These are phyloP conservation scores for Sarcophaga subvicina DNA, from an alignment of 2,888 invertebrate genomes.

Conservation along the genomic window DNA sequence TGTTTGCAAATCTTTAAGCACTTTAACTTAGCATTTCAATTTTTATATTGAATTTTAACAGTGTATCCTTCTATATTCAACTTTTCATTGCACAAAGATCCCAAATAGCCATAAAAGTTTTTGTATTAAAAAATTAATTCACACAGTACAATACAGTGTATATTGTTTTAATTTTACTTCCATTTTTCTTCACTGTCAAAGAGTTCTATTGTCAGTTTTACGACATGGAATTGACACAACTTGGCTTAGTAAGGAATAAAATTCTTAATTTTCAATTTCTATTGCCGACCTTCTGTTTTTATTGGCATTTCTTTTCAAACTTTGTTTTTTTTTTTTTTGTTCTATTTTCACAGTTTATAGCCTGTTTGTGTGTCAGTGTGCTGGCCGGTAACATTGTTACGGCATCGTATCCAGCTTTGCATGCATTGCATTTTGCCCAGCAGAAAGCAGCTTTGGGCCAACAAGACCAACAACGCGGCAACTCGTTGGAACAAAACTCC, in stretches of 20 bases:
- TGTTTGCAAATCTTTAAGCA: neutral
- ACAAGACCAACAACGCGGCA: conserved; percentile 70
- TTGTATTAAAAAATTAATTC: neutral
- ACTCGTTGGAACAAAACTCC: conserved; percentile 63
- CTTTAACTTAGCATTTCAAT: neutral
- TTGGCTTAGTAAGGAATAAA: neutral
- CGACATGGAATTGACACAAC: neutral
- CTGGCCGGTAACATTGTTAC: conserved; percentile 73
- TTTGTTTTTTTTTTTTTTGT: conserved; percentile 54
- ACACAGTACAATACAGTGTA: neutral
- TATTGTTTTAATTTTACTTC: neutral
- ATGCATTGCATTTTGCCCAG: conserved; percentile 76
- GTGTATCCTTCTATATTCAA: too few species aligned
- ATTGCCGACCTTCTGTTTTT: neutral
- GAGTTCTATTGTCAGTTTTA: neutral
- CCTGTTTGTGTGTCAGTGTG: conserved; percentile 75
- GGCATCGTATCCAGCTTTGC: conserved; percentile 74
- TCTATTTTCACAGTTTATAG: conserved; percentile 69
- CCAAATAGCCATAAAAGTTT: neutral
- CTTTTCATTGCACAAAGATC: neutral
- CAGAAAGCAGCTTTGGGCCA: conserved; percentile 68
- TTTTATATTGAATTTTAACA: neutral
- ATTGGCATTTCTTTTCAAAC: conserved; percentile 22
- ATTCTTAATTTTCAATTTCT: conserved; percentile 1
- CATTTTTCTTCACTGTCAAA: neutral